Evolutionary conservation across 35 echinoderm and acorn worm genomes (phyloP), one percentile per base, ranked within the genome.

Genomic region (Stichopus chloronotus): DNA sequence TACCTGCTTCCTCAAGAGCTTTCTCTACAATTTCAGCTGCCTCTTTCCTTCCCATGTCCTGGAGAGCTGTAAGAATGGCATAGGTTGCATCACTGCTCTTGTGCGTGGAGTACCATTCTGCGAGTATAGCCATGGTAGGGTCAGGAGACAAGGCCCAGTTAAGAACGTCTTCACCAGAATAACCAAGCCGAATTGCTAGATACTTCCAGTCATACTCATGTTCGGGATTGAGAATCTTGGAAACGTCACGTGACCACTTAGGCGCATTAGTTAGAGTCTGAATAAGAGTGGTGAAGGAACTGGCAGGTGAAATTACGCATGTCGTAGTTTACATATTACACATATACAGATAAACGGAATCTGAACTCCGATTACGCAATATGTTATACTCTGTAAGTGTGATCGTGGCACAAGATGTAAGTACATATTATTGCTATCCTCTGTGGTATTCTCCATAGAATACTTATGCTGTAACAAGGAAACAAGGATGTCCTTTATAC

Each of bases 51-150:
- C 97, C 97, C 93, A 99, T 99, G 59, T 99, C 97, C 76, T 99
- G 90, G 17, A 99, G 72, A 10, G 97, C 95, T 6, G 94, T 99
- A 2, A 99, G 85, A 54, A 99, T 92, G 21, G 97, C 97, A 55
- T 92, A 99, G 0, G 97, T 99, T 43, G 97, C 97, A 22, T 99
- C 97, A 65, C 95, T 96, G 53, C 97, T 99, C 63, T 99, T 96
- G 74, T 99, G 97, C 14, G 91, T 96, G 14, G 95, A 95, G 92
- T 99, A 99, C 97, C 97, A 99, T 76, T 99, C 97, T 2, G 95
- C 95, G 5, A 99, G 77, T 24, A 99, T 90, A 8, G 95, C 93
- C 97, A 99, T 96, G 9, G 97, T 96, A 9, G 97, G 97, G 81
- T 99, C 97, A 25, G 95, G 95, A 57, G 97, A 96, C 81, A 96